Base-by-base conservation (phyloP, 2,888 invertebrate species). In the Lithosia quadra region DNA sequence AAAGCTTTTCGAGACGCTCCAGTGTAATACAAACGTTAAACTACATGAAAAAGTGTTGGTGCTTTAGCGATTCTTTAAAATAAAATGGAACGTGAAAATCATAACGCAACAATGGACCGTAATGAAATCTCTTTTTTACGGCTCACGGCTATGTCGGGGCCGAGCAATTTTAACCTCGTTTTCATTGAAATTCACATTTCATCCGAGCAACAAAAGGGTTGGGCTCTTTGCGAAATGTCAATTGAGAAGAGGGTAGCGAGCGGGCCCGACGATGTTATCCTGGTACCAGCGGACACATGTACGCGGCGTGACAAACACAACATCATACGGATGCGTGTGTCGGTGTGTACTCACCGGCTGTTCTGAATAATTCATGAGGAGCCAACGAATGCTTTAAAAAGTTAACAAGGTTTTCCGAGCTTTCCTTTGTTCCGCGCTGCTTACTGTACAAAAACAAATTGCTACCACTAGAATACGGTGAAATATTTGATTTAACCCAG, bases 321-420 rank as follows among this genome's bases (percentile, higher is more conserved):
- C 82, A 78, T 79, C 82, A 77, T 74, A 78, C 72, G 80, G 74
- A 81, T 73, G 76, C 79, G 76, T 77, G 81, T 77, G 74, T 74
- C 81, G 68, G 71, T 73, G 81, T 76, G 83, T 85, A 84, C 84
- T 85, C 83, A 86, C 86, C 82, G 83, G 84, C 85, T 80, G 85
- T 81, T 78, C 86, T 93, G 93, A 93, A 94, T 94, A 90, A 93
- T 91, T 86, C 91, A 94, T 92, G 91, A 92, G 86, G 79, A 85
- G 82, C 88, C 89, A 89, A 89, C 89, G 90, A 92, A 92, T 91
- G 90, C 90, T 93, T 93, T 93, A 92, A 93, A 94, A 93, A 93
- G 92, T 93, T 93, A 93, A 93, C 93, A 92, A 93, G 92, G 88
- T 94, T 93, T 92, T 89, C 91, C 89, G 88, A 90, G 91, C 87